Evolutionary conservation across 2,113 vertebrate genomes (phyloP).

Genomic region (Albula goreensis): DNA sequence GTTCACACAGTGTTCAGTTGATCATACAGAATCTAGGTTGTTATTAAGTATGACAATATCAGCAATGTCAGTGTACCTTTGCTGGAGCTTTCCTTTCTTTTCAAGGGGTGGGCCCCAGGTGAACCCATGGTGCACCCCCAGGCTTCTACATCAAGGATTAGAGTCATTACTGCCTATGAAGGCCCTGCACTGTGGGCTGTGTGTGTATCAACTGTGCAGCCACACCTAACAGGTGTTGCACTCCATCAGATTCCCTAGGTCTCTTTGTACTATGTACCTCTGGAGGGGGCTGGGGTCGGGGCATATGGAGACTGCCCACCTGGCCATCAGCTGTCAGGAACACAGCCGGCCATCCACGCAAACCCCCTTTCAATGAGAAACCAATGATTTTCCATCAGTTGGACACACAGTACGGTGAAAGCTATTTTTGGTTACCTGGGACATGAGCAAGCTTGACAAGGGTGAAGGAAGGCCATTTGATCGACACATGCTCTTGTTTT

Average conservation of each 20-base stretch:
- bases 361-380: background rate
- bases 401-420: background rate
- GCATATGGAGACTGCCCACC: background rate
- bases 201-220: background rate
- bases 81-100: background rate
- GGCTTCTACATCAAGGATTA: background rate
- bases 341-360: background rate
- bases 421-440: background rate
- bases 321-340: background rate
- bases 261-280: background rate
- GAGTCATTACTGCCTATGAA: background rate
- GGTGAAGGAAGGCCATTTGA: background rate
- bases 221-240: background rate
- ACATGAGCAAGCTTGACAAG: background rate
- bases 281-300: background rate
- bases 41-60: no score
- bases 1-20: background rate
- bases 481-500: background rate
- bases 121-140: background rate
- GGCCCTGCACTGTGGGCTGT: background rate
- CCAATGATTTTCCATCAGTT: background rate
- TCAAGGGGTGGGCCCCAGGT: no score
- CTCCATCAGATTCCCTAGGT: background rate
- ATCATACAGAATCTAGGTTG: no score
- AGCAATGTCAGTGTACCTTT: background rate